Evolutionary conservation across 2,797 vertebrate species (phyloP).

Genomic region (Loris lydekkerianus): DNA sequence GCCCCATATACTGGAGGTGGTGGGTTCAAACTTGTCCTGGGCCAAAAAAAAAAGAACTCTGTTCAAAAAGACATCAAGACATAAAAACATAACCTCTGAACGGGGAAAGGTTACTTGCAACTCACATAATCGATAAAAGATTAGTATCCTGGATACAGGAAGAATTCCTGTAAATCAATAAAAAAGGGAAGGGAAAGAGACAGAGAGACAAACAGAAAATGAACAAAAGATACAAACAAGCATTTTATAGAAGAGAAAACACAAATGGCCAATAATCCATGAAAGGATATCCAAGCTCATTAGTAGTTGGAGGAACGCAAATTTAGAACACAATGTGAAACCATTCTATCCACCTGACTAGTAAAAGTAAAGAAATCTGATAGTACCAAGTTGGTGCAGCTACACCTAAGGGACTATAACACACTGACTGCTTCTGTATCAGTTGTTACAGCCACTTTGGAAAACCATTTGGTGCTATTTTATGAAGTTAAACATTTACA

Average conservation of each 20-base stretch:
- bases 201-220: background rate
- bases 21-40: background rate
- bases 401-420: background rate
- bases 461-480: background rate
- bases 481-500: slow-evolving; percentile 13
- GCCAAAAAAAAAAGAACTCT: background rate
- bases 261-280: slow-evolving; percentile 2
- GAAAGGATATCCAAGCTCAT: background rate
- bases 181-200: background rate
- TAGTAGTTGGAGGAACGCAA: slow-evolving; percentile 30
- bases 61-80: background rate
- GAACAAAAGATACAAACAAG: background rate
- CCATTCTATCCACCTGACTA: background rate
- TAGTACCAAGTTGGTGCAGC: background rate
- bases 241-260: background rate
- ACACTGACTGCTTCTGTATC: background rate
- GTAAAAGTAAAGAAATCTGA: slow-evolving; percentile 24
- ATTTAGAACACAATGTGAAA: background rate
- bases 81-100: background rate
- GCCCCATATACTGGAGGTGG: background rate
- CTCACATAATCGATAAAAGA: background rate
- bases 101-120: background rate
- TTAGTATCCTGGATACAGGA: background rate
- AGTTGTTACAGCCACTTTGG: background rate
- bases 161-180: background rate